Conservation (phyloP, 2,888 invertebrate genomes). For the Epistrophe grossulariae region DNA sequence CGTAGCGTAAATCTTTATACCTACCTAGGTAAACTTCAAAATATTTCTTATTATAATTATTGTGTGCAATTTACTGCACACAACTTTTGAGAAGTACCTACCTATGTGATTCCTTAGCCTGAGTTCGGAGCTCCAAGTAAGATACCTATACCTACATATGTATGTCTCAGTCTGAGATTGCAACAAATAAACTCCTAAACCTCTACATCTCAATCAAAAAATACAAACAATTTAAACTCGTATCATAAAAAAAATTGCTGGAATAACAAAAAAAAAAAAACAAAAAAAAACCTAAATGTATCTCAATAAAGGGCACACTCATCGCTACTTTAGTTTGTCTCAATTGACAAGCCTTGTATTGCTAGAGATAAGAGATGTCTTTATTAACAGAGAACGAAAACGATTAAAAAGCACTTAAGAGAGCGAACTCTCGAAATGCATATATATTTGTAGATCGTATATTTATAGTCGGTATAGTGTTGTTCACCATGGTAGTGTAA, state of each 20-base stretch:
- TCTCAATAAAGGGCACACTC: constrained; percentile 71
- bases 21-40: too few relatives aligned
- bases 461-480: too few relatives aligned
- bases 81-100: neutral
- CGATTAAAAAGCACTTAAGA: constrained; percentile 51
- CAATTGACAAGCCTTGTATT: constrained; percentile 67
- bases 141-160: neutral
- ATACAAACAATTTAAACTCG: constrained; percentile 15
- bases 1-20: too few relatives aligned
- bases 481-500: neutral
- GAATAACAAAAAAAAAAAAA: constrained; percentile 16
- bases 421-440: constrained; percentile 49
- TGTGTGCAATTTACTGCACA: neutral
- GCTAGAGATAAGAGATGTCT: constrained; percentile 72
- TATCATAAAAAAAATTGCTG: constrained; percentile 36
- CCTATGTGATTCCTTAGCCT: neutral
- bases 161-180: neutral
- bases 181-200: constrained; percentile 46
- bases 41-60: too few relatives aligned
- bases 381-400: constrained; percentile 57
- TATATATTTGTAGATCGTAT: neutral
- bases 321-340: constrained; percentile 70
- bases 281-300: constrained; percentile 30
- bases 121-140: neutral
- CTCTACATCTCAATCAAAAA: constrained; percentile 59